Conservation (phyloP, 2,888 invertebrate species). For the Penaeus monodon region DNA sequence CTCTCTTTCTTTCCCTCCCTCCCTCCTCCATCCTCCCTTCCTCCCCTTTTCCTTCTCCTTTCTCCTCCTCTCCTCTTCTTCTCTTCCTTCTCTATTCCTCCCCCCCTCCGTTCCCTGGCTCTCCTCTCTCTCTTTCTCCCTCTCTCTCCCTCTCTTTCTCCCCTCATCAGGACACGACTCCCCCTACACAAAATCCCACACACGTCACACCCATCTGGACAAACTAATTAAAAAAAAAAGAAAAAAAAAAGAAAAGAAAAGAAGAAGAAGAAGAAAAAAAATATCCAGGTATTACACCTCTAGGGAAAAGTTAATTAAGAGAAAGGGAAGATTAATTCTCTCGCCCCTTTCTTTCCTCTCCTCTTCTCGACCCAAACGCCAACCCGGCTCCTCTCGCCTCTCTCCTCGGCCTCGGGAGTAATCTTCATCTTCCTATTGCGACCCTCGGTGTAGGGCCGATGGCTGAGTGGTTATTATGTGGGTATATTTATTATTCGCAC, state of each 20-base stretch:
- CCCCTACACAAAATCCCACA: too few species aligned
- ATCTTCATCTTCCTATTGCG: too few species aligned
- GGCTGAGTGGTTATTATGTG: too few species aligned
- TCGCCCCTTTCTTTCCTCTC: not conserved
- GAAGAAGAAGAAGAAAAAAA: not conserved
- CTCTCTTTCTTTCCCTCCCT: not conserved
- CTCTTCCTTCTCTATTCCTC: too few species aligned
- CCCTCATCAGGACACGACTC: too few species aligned
- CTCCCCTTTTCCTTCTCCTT: not conserved
- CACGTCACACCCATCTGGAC: too few species aligned
- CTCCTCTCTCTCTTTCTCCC: not conserved
- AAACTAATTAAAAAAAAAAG: conserved; percentile 3
- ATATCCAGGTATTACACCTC: not conserved
- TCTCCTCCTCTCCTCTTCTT: not conserved
- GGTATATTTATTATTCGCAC: too few species aligned
- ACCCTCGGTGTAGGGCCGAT: too few species aligned
- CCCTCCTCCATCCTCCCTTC: not conserved
- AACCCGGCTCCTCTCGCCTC: too few species aligned
- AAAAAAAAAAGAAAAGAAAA: not conserved
- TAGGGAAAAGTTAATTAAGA: conserved; percentile 1
- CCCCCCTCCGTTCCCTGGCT: too few species aligned
- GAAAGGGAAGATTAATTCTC: conserved; percentile 10
- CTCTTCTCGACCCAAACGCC: too few species aligned
- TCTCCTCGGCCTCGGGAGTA: too few species aligned
- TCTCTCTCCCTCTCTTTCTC: not conserved